A percentile compares a stretch with the other conserved stretches of the same genome.
These are phyloP conservation scores for Chalcis sispes DNA, from an alignment of 2,888 invertebrate species.

Conservation along the genomic window DNA sequence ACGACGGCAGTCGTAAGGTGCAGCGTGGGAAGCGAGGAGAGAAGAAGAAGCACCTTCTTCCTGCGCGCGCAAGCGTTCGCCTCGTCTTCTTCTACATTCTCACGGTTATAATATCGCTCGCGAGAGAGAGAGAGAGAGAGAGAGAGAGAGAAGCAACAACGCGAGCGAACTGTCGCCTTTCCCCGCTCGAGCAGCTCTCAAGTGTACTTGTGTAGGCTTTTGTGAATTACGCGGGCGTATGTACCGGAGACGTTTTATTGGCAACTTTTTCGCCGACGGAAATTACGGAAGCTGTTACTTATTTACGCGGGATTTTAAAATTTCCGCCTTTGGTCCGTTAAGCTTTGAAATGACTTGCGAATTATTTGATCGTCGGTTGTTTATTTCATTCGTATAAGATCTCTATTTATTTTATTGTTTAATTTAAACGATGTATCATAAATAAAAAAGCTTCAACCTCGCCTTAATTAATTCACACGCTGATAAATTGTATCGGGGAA, in stretches of 20 bases:
- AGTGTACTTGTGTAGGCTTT: not conserved
- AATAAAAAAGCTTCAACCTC: no score
- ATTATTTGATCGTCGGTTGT: no score
- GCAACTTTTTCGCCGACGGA: not conserved
- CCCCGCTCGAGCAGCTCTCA: not conserved
- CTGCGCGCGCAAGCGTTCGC: conserved; percentile 46
- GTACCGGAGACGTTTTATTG: not conserved
- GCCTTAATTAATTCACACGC: no score
- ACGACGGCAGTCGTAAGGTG: conserved; percentile 40
- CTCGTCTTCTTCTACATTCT: conserved; percentile 70
- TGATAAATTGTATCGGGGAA: no score
- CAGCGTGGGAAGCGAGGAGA: conserved; percentile 49
- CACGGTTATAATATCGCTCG: conserved; percentile 70
- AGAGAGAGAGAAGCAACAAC: conserved; percentile 2
- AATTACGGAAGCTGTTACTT: conserved; percentile 7
- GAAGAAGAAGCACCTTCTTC: conserved; percentile 56
- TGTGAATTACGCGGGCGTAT: not conserved
- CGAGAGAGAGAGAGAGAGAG: conserved; percentile 6
- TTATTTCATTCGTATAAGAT: no score
- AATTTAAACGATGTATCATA: no score
- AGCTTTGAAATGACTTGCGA: no score
- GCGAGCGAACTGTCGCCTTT: not conserved
- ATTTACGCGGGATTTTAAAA: no score
- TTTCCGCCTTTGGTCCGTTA: no score
- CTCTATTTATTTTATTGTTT: no score